phyloP scores from a whole-genome alignment of 2,113 vertebrate genomes.

The Sciurus niger region DNA sequence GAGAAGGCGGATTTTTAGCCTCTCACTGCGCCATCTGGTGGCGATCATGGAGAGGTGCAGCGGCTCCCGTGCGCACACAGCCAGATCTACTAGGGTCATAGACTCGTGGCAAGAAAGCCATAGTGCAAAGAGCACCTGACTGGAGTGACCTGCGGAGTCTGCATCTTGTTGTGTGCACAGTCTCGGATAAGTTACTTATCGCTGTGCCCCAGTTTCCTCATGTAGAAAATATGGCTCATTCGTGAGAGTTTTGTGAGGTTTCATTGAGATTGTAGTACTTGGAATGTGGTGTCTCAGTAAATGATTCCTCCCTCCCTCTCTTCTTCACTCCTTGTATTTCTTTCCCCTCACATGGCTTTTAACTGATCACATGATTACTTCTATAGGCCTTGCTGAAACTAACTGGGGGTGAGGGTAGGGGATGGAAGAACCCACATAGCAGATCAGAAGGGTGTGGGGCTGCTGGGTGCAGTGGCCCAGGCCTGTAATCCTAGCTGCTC shows the following conservation, averaged over 20 bases:
- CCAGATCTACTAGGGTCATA: fast-evolving
- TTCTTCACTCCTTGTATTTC: neutral
- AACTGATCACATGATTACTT: neutral
- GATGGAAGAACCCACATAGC: neutral
- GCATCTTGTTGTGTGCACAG: neutral
- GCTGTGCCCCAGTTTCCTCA: neutral
- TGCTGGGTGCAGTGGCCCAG: no score
- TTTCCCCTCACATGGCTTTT: neutral
- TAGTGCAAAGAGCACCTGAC: no score
- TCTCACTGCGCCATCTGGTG: constrained; percentile 73
- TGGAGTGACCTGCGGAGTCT: neutral
- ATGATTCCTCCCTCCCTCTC: neutral
- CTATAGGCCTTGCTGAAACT: neutral
- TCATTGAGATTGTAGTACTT: no score
- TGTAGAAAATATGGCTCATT: neutral
- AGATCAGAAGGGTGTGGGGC: no score
- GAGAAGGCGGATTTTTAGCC: neutral
- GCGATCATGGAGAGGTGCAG: neutral
- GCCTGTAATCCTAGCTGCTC: no score
- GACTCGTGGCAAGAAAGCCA: neutral
- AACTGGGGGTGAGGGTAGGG: neutral
- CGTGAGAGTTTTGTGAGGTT: neutral
- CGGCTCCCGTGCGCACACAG: neutral
- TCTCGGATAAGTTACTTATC: neutral
- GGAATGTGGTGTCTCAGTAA: neutral